Evolutionary conservation across 2,888 invertebrate genomes (phyloP).

Genomic region (Rhamnusium bicolor): DNA sequence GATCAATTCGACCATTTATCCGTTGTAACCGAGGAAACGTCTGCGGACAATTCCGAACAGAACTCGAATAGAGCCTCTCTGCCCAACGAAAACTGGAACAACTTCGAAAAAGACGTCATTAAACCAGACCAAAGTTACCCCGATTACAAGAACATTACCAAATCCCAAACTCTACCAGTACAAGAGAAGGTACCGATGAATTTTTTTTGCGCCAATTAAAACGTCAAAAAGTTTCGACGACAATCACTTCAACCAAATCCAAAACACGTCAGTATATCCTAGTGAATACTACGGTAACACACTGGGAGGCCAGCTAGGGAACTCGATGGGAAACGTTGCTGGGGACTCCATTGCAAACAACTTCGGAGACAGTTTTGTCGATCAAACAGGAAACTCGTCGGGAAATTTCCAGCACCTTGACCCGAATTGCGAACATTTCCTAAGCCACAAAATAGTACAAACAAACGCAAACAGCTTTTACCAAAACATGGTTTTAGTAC

Average conservation of each 20-base stretch:
- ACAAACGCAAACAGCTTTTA: conserved; percentile 58
- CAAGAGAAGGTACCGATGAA: conserved; percentile 53
- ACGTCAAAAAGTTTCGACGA: conserved; percentile 64
- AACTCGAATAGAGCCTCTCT: conserved; percentile 60
- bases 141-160: conserved; percentile 52
- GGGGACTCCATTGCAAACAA: conserved; percentile 14
- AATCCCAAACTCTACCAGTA: conserved; percentile 58
- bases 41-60: conserved; percentile 68
- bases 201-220: conserved; percentile 61
- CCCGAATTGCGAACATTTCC: conserved; percentile 31
- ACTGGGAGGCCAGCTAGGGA: conserved; percentile 16
- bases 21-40: conserved; percentile 83
- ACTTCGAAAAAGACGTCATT: conserved; percentile 61
- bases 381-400: not conserved
- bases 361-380: conserved; percentile 1
- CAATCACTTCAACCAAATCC: conserved; percentile 59
- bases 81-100: conserved; percentile 59
- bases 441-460: conserved; percentile 56
- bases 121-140: conserved; percentile 70
- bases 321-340: not conserved
- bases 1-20: conserved; percentile 83
- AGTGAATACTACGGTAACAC: conserved; percentile 43
- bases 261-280: conserved; percentile 46
- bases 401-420: conserved; percentile 7
- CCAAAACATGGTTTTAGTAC: conserved; percentile 58